phyloP scores from a whole-genome alignment of 2,113 vertebrate genomes.

The Mohoua ochrocephala region DNA sequence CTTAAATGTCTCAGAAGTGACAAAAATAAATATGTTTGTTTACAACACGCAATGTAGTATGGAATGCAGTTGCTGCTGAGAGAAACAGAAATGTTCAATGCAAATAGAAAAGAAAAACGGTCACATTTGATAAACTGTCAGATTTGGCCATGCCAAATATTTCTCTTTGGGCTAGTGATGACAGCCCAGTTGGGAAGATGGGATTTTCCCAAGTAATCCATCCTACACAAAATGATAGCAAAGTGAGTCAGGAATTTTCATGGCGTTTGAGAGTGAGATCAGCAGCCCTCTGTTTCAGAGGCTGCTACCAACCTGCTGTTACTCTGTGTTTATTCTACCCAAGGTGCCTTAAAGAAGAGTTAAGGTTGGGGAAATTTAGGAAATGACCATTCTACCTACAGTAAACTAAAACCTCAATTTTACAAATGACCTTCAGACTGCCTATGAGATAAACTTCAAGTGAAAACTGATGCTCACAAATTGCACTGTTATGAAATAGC shows the following conservation, averaged over 20 bases:
- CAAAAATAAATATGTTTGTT: background rate
- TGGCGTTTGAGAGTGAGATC: background rate
- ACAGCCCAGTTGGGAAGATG: background rate
- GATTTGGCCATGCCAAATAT: background rate
- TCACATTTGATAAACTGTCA: background rate
- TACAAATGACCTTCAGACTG: background rate
- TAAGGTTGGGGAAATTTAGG: background rate
- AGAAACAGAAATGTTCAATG: background rate
- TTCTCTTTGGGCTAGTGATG: background rate
- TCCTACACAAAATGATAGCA: background rate
- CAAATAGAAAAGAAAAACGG: background rate
- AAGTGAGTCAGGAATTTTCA: background rate
- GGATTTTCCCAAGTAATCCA: background rate
- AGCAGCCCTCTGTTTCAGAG: background rate
- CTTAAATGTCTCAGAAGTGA: background rate
- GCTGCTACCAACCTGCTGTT: background rate
- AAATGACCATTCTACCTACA: rapidly evolving
- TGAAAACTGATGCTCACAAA: background rate
- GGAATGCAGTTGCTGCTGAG: background rate
- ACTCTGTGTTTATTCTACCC: background rate
- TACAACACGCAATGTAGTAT: background rate
- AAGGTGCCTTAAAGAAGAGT: background rate
- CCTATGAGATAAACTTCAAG: background rate
- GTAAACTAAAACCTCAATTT: background rate
- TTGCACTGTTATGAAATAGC: background rate